phyloP scores from a whole-genome alignment of 2,113 vertebrate genomes.

The Esox niger region DNA sequence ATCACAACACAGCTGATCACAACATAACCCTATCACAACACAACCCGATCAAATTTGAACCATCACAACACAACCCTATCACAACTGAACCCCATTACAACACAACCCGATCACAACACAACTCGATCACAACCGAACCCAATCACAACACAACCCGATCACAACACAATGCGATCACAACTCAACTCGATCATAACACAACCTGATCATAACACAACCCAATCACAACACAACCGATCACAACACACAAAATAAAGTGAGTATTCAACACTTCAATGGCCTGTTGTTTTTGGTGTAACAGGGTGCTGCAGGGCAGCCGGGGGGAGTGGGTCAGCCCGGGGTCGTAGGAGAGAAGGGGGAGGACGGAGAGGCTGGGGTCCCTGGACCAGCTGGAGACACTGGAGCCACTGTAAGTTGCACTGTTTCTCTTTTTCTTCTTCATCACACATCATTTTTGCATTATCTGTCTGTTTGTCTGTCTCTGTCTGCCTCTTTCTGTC shows the following conservation, averaged over 20 bases:
- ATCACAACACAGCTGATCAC: too few relatives aligned
- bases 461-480: slow-evolving; percentile 2
- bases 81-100: too few relatives aligned
- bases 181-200: too few relatives aligned
- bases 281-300: slow-evolving; percentile 46
- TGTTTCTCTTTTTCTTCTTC: neutral
- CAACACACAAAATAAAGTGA: slow-evolving; percentile 34
- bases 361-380: slow-evolving; percentile 83
- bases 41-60: too few relatives aligned
- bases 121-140: too few relatives aligned
- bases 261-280: slow-evolving; percentile 47
- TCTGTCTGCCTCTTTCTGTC: neutral
- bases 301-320: slow-evolving; percentile 77
- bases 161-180: too few relatives aligned
- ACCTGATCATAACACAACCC: too few relatives aligned
- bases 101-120: too few relatives aligned
- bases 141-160: too few relatives aligned
- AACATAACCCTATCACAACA: too few relatives aligned
- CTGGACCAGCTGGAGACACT: slow-evolving; percentile 73
- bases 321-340: slow-evolving; percentile 85
- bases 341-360: slow-evolving; percentile 91
- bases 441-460: neutral
- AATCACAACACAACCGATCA: slow-evolving; percentile 16
- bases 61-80: too few relatives aligned
- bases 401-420: slow-evolving; percentile 77